Conservation (phyloP, 2,797 vertebrate genomes). For the Luscinia luscinia region DNA sequence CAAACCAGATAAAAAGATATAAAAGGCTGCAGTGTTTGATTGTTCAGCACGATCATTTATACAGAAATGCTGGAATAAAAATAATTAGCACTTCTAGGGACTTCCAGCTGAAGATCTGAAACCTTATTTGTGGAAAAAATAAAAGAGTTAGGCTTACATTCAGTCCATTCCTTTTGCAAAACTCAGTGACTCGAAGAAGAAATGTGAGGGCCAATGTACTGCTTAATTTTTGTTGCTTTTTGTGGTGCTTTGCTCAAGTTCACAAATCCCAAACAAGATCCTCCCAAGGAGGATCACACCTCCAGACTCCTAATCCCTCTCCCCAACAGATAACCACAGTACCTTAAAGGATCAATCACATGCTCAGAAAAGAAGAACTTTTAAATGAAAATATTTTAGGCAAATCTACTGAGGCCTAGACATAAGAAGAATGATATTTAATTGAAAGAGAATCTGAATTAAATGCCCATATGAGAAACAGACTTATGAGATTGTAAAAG, state of each 20-base stretch:
- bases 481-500: not conserved
- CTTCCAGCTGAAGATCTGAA: not conserved
- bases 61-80: not conserved
- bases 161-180: not conserved
- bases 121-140: not conserved
- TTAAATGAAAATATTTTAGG: not conserved
- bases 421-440: not conserved
- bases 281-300: not conserved
- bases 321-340: fast-evolving
- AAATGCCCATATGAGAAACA: not conserved
- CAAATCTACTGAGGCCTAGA: not conserved
- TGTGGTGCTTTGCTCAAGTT: not conserved
- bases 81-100: not conserved
- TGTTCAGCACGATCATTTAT: conserved; percentile 3
- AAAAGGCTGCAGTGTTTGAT: not conserved
- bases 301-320: not conserved
- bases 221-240: not conserved
- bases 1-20: not conserved
- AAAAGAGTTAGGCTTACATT: not conserved
- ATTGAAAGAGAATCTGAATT: conserved; percentile 3
- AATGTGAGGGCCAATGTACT: not conserved
- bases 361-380: not conserved
- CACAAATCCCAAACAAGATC: not conserved
- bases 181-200: not conserved
- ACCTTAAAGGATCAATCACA: not conserved